Evolutionary conservation across 2,888 invertebrate genomes (phyloP).

Genomic region (Cryptophagus acutangulus): DNA sequence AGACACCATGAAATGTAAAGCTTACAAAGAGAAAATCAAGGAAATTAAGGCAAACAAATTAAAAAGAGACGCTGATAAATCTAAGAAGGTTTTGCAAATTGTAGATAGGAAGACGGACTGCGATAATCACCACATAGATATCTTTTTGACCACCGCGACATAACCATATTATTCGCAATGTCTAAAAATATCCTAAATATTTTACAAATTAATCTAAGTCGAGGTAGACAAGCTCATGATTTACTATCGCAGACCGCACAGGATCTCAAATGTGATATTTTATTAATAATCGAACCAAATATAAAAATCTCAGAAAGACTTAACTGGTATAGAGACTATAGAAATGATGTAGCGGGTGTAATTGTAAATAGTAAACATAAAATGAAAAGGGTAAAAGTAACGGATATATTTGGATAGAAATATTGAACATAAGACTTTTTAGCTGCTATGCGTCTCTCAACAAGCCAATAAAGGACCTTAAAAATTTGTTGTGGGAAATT

Average conservation of each 20-base stretch:
- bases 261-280: neutral
- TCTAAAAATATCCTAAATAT: neutral
- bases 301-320: too few relatives aligned
- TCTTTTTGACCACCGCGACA: too few relatives aligned
- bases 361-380: neutral
- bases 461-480: neutral
- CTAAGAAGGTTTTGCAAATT: neutral
- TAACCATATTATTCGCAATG: too few relatives aligned
- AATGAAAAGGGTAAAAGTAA: neutral
- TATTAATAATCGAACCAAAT: neutral
- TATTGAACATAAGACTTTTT: neutral
- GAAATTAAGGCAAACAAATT: neutral
- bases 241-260: too few relatives aligned
- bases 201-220: neutral
- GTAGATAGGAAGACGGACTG: too few relatives aligned
- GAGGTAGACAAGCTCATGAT: neutral
- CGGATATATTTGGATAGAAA: neutral
- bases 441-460: neutral
- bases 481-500: neutral
- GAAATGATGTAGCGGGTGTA: too few relatives aligned
- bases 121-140: too few relatives aligned
- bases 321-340: too few relatives aligned
- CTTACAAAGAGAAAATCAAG: conserved; percentile 1
- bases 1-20: neutral
- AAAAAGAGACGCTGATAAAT: neutral